Base-by-base conservation (phyloP, 2,888 invertebrate genomes). In the Scaptodrosophila latifasciaeformis region DNA sequence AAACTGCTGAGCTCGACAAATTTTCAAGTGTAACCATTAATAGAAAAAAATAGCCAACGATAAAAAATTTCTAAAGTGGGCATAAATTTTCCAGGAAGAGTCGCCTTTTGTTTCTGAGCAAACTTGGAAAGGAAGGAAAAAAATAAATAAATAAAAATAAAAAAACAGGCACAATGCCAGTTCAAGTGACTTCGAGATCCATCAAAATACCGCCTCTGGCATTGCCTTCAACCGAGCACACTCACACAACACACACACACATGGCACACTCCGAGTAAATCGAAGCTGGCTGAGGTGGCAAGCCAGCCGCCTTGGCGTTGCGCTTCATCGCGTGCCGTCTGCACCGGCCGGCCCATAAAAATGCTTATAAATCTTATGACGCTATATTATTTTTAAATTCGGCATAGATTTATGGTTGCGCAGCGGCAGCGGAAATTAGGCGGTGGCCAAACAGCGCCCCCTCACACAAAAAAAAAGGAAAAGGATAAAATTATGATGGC, bases 291-390 rank as follows among this genome's bases (percentile, higher is more conserved):
- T 27, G 5, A 9, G 27, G 24, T 24, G 4, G 24, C 24, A 24
- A 9, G 27, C 12, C 12, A 21, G 10, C 2, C 42, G 21, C 21
- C 19, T 7, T 3, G 42, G 19, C 27, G 17, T 15, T 17, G 29
- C 29, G 30, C 43, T 13, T 15, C 30, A 27, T 30, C 43, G 43
- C 43, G 30, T 30, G 30, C 12, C 15, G 1, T 24, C 34, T 24
- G 15, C 34, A 31, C 30, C n/a, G 10, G 34, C 31, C 4, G 9
- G 31, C 19, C 48, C 27, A 48, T 55, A 34, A 55, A 59, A 51
- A 31, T 55, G 35, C 21, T 31, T 31, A 68, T 69, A 74, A 74
- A 74, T 74, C 70, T 64, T 65, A 44, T 47, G 51, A 52, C 49
- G 59, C 58, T 58, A 54, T 57, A 63, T 62, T 63, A 62, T 66